A percentile compares a stretch with the other conserved stretches of the same genome.
These are phyloP conservation scores for Hepsetus odoe DNA, from an alignment of 2,113 vertebrate genomes.

Conservation along the genomic window DNA sequence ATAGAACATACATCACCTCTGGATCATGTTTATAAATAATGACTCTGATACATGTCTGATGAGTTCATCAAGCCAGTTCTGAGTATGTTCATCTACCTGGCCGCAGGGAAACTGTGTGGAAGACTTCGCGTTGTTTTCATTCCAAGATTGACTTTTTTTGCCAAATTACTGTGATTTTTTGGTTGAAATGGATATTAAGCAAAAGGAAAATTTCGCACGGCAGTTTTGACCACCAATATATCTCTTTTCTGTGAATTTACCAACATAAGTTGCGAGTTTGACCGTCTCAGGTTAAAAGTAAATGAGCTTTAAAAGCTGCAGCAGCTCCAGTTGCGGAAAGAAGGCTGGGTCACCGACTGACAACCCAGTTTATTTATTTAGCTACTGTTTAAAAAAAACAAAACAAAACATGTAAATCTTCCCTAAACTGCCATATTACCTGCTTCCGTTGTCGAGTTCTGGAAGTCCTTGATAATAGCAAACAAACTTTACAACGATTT, in stretches of 20 bases:
- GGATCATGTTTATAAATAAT: too few species aligned
- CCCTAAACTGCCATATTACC: background rate
- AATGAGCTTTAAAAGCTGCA: background rate
- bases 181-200: too few species aligned
- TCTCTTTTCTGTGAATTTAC: background rate
- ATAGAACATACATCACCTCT: too few species aligned
- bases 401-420: background rate
- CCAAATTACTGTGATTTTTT: too few species aligned
- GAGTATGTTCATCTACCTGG: too few species aligned
- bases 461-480: background rate
- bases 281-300: background rate
- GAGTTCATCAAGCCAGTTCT: too few species aligned
- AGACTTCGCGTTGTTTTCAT: too few species aligned
- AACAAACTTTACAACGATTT: background rate
- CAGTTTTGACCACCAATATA: too few species aligned
- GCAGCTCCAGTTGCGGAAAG: background rate
- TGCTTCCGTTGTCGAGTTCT: background rate
- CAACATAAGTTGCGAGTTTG: background rate
- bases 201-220: too few species aligned
- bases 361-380: background rate
- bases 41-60: too few species aligned
- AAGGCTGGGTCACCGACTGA: background rate
- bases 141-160: too few species aligned
- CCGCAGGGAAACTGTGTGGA: too few species aligned
- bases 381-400: background rate